Percentiles rank a stretch among this genome's conserved stretches.
phyloP scores from a whole-genome alignment of 2,113 vertebrate species.

The Pyxicephalus adspersus region DNA sequence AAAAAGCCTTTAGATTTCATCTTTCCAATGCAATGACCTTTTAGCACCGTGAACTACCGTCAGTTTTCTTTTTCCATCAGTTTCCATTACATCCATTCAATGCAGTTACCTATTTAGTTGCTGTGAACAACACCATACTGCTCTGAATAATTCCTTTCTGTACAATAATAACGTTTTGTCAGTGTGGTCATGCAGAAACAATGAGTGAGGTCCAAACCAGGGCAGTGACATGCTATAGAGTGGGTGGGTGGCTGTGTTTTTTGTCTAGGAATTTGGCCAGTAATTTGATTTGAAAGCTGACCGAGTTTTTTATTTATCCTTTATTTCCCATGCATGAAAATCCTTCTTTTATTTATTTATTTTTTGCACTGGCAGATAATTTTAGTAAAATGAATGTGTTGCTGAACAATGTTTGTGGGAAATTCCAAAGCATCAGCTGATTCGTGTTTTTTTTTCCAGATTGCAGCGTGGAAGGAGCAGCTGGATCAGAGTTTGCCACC shows the following conservation, averaged over 20 bases:
- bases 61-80: no score
- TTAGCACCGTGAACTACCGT: no score
- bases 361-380: not conserved
- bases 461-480: slow-evolving; percentile 75
- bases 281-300: not conserved
- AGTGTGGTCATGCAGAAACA: not conserved
- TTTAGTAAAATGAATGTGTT: not conserved
- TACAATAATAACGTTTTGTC: not conserved
- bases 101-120: no score
- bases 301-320: not conserved
- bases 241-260: not conserved
- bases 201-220: not conserved
- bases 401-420: not conserved
- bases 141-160: no score
- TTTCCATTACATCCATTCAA: no score
- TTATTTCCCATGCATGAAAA: not conserved
- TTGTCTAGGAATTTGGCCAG: not conserved
- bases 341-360: no score
- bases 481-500: slow-evolving; percentile 80
- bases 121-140: no score
- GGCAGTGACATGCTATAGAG: not conserved
- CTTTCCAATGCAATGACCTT: no score
- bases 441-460: slow-evolving; percentile 64
- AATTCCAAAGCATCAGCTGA: not conserved
- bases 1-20: no score